These are phyloP conservation scores for Chondrilla cf. caribensis DNA, from an alignment of 37 sponge, comb jelly and placozoan genomes.

Conservation along the genomic window DNA sequence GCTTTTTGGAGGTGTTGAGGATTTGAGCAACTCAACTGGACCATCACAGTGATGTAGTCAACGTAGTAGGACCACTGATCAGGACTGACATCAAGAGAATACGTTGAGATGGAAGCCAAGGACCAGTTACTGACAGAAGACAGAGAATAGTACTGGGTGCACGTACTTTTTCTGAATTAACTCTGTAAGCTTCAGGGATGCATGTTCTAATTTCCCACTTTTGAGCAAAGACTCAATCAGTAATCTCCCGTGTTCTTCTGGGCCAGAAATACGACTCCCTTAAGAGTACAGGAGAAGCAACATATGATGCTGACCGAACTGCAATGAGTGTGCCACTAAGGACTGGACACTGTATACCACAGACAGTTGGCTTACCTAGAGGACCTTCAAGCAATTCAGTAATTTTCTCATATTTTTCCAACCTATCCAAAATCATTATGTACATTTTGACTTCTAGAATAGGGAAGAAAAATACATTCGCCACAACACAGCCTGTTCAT, in stretches of 20 bases:
- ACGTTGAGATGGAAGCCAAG: background rate
- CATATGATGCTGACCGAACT: too few species aligned
- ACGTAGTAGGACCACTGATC: constrained; percentile 62
- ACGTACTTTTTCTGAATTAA: background rate
- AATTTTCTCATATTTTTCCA: constrained; percentile 51
- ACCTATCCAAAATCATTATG: constrained; percentile 55
- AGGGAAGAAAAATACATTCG: background rate
- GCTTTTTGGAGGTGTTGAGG: constrained; percentile 32
- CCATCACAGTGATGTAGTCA: constrained; percentile 46
- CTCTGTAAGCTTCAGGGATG: background rate
- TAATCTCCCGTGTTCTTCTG: background rate
- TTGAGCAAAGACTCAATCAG: background rate
- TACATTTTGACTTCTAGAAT: constrained; percentile 61
- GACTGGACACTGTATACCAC: too few species aligned
- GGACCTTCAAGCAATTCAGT: constrained; percentile 39
- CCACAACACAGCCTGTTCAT: background rate
- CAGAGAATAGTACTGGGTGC: too few species aligned
- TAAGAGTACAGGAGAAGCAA: too few species aligned
- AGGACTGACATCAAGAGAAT: constrained; percentile 19
- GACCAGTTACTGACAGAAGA: background rate
- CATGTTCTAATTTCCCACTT: background rate
- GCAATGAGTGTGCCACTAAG: too few species aligned
- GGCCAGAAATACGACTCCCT: background rate
- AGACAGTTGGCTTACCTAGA: constrained; percentile 43
- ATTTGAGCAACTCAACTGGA: constrained; percentile 3